Base-by-base conservation (phyloP, 1,140 invertebrate species). In the Choristoneura fumiferana region DNA sequence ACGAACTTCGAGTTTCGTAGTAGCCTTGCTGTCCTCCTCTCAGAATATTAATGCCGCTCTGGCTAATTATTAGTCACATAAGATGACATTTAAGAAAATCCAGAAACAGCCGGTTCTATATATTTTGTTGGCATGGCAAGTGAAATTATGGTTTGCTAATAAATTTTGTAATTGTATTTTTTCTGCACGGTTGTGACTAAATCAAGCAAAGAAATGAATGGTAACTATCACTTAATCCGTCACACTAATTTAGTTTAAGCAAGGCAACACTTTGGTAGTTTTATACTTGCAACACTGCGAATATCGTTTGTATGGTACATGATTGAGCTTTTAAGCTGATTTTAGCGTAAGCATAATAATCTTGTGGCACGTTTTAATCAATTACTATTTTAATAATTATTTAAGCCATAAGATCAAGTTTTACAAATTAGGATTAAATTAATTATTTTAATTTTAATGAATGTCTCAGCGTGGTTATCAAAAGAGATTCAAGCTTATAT, bases 241-340 rank as follows among this genome's bases (percentile, higher is more conserved):
- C 40, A 45, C 17, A 22, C 1, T 45, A 45, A 45, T 45, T 10
- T 68, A 62, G 14, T 39, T 39, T 36, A 58, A 52, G 56, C 67
- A 61, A 73, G 65, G 65, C 69, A 66, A 77, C 67, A 82, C 67
- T 66, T 62, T 57, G 67, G 65, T 59, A 43, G 65, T 78, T 84
- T 73, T 76, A 82, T 73, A 79, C 69, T 72, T 58, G 69, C 76
- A 75, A 76, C 74, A 73, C 69, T 76, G 65, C 62, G 71, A 76
- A 73, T 73, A 71, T 70, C 61, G 55, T 74, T 62, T 57, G 55
- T 68, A 64, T 72, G 67, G 76, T 63, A 73, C 74, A n/a, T n/a
- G n/a, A n/a, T n/a, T 73, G 71, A 77, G 73, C 73, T 82, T 82
- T 62, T 63, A 60, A n/a, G n/a, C n/a, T n/a, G n/a, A 45, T 69